Conservation (phyloP, 2,888 invertebrate genomes). For the Diarsia dahlii region DNA sequence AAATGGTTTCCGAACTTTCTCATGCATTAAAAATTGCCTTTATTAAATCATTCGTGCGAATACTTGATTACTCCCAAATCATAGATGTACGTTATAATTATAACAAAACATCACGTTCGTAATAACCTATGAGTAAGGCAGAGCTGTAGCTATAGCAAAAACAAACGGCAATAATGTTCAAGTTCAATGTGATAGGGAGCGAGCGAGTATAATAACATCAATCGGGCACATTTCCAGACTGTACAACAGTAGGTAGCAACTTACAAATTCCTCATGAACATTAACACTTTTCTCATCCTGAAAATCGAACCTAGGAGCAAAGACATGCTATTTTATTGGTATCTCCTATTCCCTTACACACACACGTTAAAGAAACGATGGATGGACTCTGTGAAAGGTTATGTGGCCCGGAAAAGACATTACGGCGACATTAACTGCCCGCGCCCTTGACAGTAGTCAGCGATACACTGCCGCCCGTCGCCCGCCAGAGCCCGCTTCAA, state of each 20-base stretch:
- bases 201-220: not conserved
- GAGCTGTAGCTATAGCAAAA: not conserved
- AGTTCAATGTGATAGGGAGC: not conserved
- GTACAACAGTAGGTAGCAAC: not conserved
- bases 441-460: too few relatives aligned
- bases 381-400: not conserved
- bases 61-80: not conserved
- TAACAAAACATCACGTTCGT: not conserved
- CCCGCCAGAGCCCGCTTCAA: too few relatives aligned
- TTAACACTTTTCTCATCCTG: too few relatives aligned
- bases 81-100: not conserved
- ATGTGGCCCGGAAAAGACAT: not conserved
- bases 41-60: slow-evolving; percentile 24
- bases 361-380: not conserved
- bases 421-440: too few relatives aligned
- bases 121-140: not conserved
- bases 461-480: too few relatives aligned
- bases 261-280: not conserved
- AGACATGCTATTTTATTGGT: not conserved
- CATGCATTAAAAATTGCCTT: slow-evolving; percentile 4
- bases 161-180: not conserved
- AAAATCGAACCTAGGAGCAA: not conserved
- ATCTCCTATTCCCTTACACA: not conserved
- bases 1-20: slow-evolving; percentile 24
- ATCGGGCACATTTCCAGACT: not conserved